A percentile compares a stretch with the other conserved stretches of the same genome.
Evolutionary conservation across 2,113 vertebrate species (phyloP).

Genomic region (Sturnira hondurensis): DNA sequence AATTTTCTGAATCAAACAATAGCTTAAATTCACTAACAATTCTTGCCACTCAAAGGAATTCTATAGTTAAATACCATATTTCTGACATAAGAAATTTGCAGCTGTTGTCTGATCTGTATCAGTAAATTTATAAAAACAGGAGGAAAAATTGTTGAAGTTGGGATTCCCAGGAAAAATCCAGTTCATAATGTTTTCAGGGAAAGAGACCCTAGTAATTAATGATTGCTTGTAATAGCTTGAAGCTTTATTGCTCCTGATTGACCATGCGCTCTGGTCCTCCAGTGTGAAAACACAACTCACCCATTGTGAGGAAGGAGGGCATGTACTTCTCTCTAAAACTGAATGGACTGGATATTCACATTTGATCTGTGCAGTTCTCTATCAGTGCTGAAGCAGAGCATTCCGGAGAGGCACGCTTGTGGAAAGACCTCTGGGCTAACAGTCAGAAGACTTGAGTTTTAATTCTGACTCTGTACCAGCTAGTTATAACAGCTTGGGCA

Average conservation of each 20-base stretch:
- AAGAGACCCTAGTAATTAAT: not conserved
- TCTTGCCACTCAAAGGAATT: not conserved
- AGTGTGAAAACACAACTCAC: not conserved
- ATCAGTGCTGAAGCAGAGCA: not conserved
- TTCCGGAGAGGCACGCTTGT: not conserved
- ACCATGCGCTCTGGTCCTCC: not conserved
- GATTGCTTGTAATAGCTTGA: not conserved
- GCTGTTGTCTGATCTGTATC: not conserved
- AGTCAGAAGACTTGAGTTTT: constrained; percentile 4
- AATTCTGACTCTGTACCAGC: not conserved
- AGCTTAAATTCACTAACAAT: not conserved
- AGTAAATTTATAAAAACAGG: not conserved
- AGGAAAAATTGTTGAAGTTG: not conserved
- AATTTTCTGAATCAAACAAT: constrained; percentile 37
- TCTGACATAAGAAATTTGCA: not conserved
- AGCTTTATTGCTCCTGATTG: not conserved
- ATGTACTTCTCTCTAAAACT: not conserved
- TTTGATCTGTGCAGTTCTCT: not conserved
- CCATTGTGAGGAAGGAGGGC: not conserved
- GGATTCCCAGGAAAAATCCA: not conserved
- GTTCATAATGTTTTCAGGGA: not conserved
- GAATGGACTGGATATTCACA: not conserved
- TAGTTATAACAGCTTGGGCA: not conserved
- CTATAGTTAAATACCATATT: not conserved
- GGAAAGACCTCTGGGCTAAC: not conserved